phyloP scores from a whole-genome alignment of 2,888 invertebrate genomes.

The Xylophagus ater region DNA sequence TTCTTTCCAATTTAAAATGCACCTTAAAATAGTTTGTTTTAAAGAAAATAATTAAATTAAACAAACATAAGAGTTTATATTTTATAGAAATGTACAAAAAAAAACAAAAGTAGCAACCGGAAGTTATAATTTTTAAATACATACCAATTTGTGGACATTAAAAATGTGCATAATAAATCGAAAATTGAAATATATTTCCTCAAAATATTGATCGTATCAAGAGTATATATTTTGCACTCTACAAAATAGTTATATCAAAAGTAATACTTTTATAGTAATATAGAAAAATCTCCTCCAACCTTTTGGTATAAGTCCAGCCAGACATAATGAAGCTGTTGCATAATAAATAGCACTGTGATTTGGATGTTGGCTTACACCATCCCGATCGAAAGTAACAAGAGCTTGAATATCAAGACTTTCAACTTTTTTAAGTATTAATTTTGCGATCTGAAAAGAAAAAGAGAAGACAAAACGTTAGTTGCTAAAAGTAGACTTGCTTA shows the following conservation, averaged over 20 bases:
- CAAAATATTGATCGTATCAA: conserved; percentile 75
- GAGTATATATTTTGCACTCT: conserved; percentile 72
- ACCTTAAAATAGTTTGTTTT: conserved; percentile 48
- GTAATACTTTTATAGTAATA: not conserved
- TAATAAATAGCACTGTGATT: conserved; percentile 85
- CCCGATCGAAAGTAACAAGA: conserved; percentile 85
- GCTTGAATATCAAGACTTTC: conserved; percentile 68
- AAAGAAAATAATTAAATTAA: conserved; percentile 4
- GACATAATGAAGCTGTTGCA: conserved; percentile 66
- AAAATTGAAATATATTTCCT: conserved; percentile 77
- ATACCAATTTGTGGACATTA: conserved; percentile 68
- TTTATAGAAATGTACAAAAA: not conserved
- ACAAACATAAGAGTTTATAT: not conserved
- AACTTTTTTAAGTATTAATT: conserved; percentile 52
- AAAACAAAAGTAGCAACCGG: not conserved
- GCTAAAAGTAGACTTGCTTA: too few species aligned
- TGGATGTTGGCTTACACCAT: conserved; percentile 83
- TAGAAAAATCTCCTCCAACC: conserved; percentile 43
- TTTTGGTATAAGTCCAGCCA: conserved; percentile 61
- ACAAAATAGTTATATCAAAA: conserved; percentile 30
- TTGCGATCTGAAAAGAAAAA: too few species aligned
- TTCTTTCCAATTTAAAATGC: conserved; percentile 52
- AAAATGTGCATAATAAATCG: conserved; percentile 70
- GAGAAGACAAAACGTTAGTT: too few species aligned
- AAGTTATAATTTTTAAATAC: conserved; percentile 19